Evolutionary conservation across 2,113 vertebrate genomes (phyloP).

Genomic region (Aplodontia rufa): DNA sequence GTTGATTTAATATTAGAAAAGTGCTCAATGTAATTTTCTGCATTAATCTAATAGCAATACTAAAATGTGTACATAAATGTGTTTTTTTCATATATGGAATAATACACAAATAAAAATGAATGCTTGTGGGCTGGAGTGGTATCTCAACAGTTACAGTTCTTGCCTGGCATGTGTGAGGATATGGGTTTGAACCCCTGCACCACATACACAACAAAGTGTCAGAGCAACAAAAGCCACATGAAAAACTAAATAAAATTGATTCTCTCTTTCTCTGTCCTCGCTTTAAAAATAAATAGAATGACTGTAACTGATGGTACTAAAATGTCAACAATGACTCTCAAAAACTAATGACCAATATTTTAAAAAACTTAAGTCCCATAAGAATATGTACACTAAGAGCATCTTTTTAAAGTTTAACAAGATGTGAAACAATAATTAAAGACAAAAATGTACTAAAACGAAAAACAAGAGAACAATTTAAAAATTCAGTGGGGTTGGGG

Average conservation of each 20-base stretch:
- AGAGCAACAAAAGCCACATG: too few relatives aligned
- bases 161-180: too few relatives aligned
- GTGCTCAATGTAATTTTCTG: background rate
- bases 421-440: background rate
- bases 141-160: too few relatives aligned
- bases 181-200: too few relatives aligned
- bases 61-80: background rate
- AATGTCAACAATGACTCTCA: background rate
- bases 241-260: too few relatives aligned
- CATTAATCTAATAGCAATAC: background rate
- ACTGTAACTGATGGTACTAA: background rate
- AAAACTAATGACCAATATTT: background rate
- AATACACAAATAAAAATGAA: background rate
- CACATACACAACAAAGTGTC: too few relatives aligned
- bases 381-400: background rate
- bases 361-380: background rate
- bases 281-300: too few relatives aligned
- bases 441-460: background rate
- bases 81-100: background rate
- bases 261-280: too few relatives aligned
- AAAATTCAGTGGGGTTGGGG: background rate
- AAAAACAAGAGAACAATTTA: background rate
- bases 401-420: conserved; percentile 8
- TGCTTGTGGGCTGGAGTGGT: too few relatives aligned
- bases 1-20: background rate